Evolutionary conservation across 2,888 invertebrate genomes (phyloP), one percentile per base, ranked within the genome.

Genomic region (Chirona hameri): DNA sequence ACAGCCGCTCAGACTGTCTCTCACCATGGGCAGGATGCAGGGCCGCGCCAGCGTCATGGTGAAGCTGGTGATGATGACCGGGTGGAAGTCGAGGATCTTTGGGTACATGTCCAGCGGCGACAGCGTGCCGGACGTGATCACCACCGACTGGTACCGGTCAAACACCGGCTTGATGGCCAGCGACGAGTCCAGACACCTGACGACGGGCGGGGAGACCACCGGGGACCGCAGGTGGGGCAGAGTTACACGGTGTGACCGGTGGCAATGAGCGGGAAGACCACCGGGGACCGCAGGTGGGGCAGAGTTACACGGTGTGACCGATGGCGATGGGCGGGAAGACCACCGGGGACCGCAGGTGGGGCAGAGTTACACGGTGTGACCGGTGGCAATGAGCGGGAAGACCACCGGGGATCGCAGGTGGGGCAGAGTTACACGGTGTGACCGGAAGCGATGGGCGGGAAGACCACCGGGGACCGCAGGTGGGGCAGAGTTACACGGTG

Each of bases 41-140:
- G 97, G 98, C 83, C 99, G 90, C 0, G 99, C 96, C 82, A 99
- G 90, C 0, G 99, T 99, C 99, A 99, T 99, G 0, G 98, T 98
- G 88, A 99, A 97, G 0, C 98, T 98, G 85, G 95, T 94, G 94
- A 97, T 95, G 82, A 98, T 92, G 9, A 97, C 96, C 0, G 99
- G 99, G 88, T 96, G 95, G 89, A 99, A 99, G 89, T 99, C 95
- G 84, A 99, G 90, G 86, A 99, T 98, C 90, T 99, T 99, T 0
- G 99, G 99, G 89, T 99, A 99, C 98, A 99, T 99, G 88, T 99
- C 99, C 87, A 99, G 90, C 0, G 99, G 99, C 0, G 99, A 99
- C 24, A 99, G 89, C 0, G 99, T 99, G 85, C 99, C 98, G n/a
- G 98, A 98, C 0, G 99, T 99, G 79, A 99, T 98, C 72, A 99